Evolutionary conservation across 2,888 invertebrate genomes (phyloP), one percentile per base, ranked within the genome.

Genomic region (Epirrhoe alternata): DNA sequence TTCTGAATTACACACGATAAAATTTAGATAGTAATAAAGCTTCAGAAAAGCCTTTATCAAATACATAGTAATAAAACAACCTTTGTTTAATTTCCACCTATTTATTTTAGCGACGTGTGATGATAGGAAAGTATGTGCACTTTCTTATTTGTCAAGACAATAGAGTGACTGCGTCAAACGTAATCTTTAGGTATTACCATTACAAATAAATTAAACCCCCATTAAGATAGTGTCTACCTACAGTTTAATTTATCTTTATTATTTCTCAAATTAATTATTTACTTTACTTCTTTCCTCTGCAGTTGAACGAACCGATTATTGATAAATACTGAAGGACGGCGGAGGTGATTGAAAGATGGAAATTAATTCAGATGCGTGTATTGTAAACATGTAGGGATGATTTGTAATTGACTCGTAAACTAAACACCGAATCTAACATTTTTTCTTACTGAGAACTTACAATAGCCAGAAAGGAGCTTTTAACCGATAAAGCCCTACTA

Each of bases 281-380:
- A 62, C 68, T 64, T 65, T 76, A 68, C 55, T 64, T 62, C 63
- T 64, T 75, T 70, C 55, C 63, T 71, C 55, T 60, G 64, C 62
- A 74, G 85, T 85, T 84, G 82, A 86, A 86, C 68, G 85, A 82
- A 84, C 81, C 64, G 58, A 70, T 56, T 66, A 60, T 67, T 69
- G 74, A 78, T 77, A 84, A 82, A 81, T 76, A 76, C 56, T 68
- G 72, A 82, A 85, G 83, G 83, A 82, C 77, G 74, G 12, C 30
- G 56, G 75, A 82, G 80, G 84, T 79, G 64, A 67, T 66, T 49
- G 58, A 17, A 52, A 12, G 61, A 64, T 68, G 61, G n/a, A 30
- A 51, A 52, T 53, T 61, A 24, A 38, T 61, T 55, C 17, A 35
- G 53, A 62, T 52, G 14, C n/a, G 16, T 35, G 35, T n/a, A n/a